Percentiles rank a stretch among this genome's conserved stretches.
Conservation (phyloP, 2,113 vertebrate species). For the Oncorhynchus kisutch region DNA sequence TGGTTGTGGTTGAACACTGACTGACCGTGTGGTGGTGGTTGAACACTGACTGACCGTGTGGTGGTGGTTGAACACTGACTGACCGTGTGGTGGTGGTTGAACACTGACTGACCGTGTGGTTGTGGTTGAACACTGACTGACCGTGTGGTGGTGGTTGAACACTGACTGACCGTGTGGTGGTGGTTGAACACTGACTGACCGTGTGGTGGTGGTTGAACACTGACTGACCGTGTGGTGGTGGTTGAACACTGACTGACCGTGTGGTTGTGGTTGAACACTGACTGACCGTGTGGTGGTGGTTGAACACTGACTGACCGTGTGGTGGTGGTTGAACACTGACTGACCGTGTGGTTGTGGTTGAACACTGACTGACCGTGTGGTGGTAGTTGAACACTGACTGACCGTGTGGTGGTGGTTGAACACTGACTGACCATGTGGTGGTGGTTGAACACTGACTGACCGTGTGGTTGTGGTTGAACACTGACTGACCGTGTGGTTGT, state of each 20-base stretch:
- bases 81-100: slow-evolving; percentile 65
- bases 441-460: too few species aligned
- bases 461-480: not conserved
- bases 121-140: too few species aligned
- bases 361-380: slow-evolving; percentile 65
- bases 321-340: not conserved
- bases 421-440: not conserved
- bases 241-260: not conserved
- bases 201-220: not conserved
- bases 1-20: not conserved
- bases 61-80: not conserved
- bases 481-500: not conserved
- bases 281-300: not conserved
- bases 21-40: not conserved
- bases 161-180: not conserved
- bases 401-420: not conserved
- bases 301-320: not conserved
- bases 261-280: not conserved
- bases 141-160: not conserved
- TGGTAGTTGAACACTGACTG: too few species aligned
- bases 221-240: slow-evolving; percentile 65
- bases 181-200: too few species aligned
- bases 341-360: not conserved
- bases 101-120: not conserved
- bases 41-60: too few species aligned